These are phyloP conservation scores for Crotalus viridis DNA, from an alignment of 2,113 vertebrate genomes.

Conservation along the genomic window DNA sequence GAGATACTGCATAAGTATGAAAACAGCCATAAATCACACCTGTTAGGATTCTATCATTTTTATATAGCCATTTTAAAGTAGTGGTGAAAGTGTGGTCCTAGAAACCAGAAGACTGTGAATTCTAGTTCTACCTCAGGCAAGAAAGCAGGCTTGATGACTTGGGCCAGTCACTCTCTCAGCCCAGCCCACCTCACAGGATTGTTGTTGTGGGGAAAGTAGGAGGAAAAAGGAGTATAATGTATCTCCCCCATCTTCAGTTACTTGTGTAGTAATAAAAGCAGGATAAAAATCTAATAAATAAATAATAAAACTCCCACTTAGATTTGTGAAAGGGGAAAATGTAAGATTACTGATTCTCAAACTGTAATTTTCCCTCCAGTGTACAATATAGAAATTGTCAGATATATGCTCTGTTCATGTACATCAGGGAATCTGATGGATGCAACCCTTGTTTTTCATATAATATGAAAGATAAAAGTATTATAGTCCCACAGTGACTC, in stretches of 20 bases:
- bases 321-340: not conserved
- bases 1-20: not conserved
- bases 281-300: not conserved
- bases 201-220: not conserved
- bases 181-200: not conserved
- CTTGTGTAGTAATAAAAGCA: not conserved
- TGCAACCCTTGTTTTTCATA: slow-evolving; percentile 24
- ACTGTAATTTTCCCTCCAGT: not conserved
- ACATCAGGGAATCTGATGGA: slow-evolving; percentile 19
- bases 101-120: not conserved
- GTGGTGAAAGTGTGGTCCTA: not conserved
- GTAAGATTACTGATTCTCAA: not conserved
- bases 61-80: not conserved
- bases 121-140: not conserved
- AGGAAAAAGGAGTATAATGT: not conserved
- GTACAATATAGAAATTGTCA: not conserved
- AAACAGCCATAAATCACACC: not conserved
- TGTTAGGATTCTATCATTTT: not conserved
- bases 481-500: slow-evolving; percentile 44
- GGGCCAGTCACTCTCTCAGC: not conserved
- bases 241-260: not conserved
- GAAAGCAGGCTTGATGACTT: not conserved
- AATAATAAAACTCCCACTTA: not conserved
- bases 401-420: not conserved
- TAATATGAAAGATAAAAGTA: slow-evolving; percentile 28